phyloP scores from a whole-genome alignment of 1,140 invertebrate genomes.

The Ganaspis sp. region DNA sequence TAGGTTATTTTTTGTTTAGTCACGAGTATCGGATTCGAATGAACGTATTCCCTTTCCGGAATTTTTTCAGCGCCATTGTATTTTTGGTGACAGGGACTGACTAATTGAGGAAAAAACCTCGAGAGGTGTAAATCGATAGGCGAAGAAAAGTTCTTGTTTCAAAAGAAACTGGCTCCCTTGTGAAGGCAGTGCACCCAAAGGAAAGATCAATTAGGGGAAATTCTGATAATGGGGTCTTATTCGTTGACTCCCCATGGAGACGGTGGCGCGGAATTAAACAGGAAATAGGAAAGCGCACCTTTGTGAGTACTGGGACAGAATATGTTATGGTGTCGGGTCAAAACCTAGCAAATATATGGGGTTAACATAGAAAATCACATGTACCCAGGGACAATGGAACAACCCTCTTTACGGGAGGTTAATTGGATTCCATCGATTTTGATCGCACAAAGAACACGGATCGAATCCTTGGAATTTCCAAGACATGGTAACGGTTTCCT shows the following conservation, averaged over 20 bases:
- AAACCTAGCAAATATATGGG: constrained; percentile 10
- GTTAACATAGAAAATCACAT: constrained; percentile 49
- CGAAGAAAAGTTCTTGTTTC: constrained; percentile 29
- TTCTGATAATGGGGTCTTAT: constrained; percentile 59
- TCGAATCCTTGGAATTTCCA: constrained; percentile 53
- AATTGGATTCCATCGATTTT: constrained; percentile 69
- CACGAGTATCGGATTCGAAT: too few species aligned
- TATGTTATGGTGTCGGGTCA: constrained; percentile 39
- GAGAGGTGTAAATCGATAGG: constrained; percentile 33
- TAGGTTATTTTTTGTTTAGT: too few species aligned
- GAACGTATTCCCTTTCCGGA: too few species aligned
- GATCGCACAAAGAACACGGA: constrained; percentile 59
- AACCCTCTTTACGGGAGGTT: constrained; percentile 64
- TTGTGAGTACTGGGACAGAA: constrained; percentile 44
- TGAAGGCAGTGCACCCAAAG: constrained; percentile 10
- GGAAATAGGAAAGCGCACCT: constrained; percentile 60
- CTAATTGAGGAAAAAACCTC: neutral
- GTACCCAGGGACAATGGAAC: constrained; percentile 60
- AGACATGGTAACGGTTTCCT: constrained; percentile 49
- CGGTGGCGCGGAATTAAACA: constrained; percentile 51
- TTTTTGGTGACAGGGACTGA: too few species aligned
- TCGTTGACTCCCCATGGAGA: constrained; percentile 44
- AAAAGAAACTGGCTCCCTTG: neutral
- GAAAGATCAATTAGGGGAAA: constrained; percentile 66
- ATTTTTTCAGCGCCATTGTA: too few species aligned